Percentiles rank a stretch among this genome's conserved stretches.
These are phyloP conservation scores for Choristoneura fumiferana DNA, from an alignment of 1,140 invertebrate genomes.

Conservation along the genomic window DNA sequence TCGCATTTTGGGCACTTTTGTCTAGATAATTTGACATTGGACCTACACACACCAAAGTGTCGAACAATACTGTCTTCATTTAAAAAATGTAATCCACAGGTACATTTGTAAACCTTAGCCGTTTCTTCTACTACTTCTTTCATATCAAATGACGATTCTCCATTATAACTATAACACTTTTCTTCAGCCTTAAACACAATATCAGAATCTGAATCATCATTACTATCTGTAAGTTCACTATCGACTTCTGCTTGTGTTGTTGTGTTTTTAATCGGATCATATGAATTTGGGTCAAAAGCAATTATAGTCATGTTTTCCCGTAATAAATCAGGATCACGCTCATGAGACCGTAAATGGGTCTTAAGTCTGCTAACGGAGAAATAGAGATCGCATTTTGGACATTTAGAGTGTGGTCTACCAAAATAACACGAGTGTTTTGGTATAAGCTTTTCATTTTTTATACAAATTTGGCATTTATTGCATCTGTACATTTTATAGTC, in stretches of 20 bases:
- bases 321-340: constrained; percentile 39
- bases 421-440: constrained; percentile 38
- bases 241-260: not conserved
- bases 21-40: constrained; percentile 25
- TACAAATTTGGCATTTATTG: constrained; percentile 40
- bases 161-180: too few relatives aligned
- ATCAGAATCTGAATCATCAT: constrained; percentile 7
- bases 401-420: constrained; percentile 33
- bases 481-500: constrained; percentile 53
- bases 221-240: not conserved
- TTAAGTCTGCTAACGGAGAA: constrained; percentile 37
- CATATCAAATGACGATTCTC: too few relatives aligned
- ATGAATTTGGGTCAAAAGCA: constrained; percentile 24
- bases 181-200: not conserved
- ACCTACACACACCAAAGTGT: constrained; percentile 35
- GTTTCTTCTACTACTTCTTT: constrained; percentile 14
- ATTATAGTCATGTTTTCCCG: constrained; percentile 38
- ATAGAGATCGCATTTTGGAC: constrained; percentile 42
- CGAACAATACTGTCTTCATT: constrained; percentile 28
- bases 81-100: constrained; percentile 52
- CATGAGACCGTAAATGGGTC: constrained; percentile 40
- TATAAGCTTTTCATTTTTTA: constrained; percentile 27
- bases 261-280: constrained; percentile 5
- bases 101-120: constrained; percentile 46
- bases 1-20: constrained; percentile 53